Evolutionary conservation across 2,113 vertebrate genomes (phyloP), one percentile per base, ranked within the genome.

Genomic region (Ptychochromis oligacanthus): DNA sequence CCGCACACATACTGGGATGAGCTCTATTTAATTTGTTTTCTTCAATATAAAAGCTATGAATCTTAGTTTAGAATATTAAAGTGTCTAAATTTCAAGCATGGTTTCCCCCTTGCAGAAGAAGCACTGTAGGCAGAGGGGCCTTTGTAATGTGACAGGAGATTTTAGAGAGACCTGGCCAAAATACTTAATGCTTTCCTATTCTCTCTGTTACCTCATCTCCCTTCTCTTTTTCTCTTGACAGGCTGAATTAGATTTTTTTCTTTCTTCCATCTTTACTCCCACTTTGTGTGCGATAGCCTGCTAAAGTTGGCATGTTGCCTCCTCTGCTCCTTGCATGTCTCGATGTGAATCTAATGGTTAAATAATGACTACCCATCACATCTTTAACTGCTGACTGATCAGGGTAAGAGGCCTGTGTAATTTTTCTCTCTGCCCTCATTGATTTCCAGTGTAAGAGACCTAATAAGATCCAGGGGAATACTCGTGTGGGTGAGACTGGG

Each of bases 391-490:
- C 84, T 78, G 61, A 62, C 67, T 85, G 89, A 93, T 92, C 85
- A 91, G 86, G 85, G 36, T 78, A 81, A 87, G 80, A 79, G 61
- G 76, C 75, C 72, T 62, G 55, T 86, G 78, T 92, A 91, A 93
- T 95, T 89, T 91, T 59, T 85, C 89, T 84, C 90, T 46, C 11
- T 54, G 80, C 82, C 36, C 83, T 92, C 90, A 93, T 94, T 93
- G 90, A 92, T 94, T 93, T 90, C 78, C 81, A 91, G 79, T 86
- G 92, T 85, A 79, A 58, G 20, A 75, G 82, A 64, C 64, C 78
- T 93, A 93, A 94, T 91, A 91, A 83, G 86, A 89, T 90, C 91
- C 92, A 82, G 60, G 92, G 92, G 93, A 94, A 87, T 81, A 88
- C 88, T 93, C 84, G 80, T 22, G 62, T 80, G 43, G 78, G 74